Conservation (phyloP, 2,797 vertebrate species). For the Austrolebias charrua region DNA sequence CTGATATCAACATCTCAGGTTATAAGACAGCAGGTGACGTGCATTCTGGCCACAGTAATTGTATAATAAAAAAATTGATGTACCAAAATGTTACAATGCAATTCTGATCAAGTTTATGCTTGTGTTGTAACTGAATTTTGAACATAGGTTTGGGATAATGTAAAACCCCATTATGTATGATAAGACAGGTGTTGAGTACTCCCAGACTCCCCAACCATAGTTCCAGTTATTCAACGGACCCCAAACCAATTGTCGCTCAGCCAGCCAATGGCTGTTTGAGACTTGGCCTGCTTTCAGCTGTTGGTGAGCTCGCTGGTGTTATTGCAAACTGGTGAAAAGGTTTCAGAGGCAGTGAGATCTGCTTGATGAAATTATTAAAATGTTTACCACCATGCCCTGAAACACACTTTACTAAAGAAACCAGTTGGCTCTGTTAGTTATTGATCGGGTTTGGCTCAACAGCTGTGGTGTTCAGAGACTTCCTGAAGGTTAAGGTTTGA, state of each 20-base stretch:
- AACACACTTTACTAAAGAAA: slow-evolving; percentile 15
- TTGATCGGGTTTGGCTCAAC: slow-evolving; percentile 29
- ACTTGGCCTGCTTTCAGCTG: background rate
- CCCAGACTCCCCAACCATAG: slow-evolving; percentile 27
- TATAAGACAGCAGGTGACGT: too few relatives aligned
- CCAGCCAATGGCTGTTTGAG: slow-evolving; percentile 9
- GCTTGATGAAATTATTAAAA: slow-evolving; percentile 13
- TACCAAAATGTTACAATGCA: background rate
- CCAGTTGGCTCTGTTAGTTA: slow-evolving; percentile 40
- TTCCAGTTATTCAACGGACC: slow-evolving; percentile 38
- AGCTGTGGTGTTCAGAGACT: slow-evolving; percentile 28
- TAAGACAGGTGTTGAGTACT: slow-evolving; percentile 16
- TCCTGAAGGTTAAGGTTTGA: slow-evolving; percentile 40
- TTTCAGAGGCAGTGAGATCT: background rate
- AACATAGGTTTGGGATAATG: background rate
- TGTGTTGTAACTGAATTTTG: slow-evolving; percentile 10
- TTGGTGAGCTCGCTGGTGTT: slow-evolving; percentile 12
- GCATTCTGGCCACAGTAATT: too few relatives aligned
- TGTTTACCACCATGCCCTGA: slow-evolving; percentile 11
- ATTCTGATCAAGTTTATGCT: slow-evolving; percentile 8
- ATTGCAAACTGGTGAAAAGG: slow-evolving; percentile 13
- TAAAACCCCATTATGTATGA: slow-evolving; percentile 2
- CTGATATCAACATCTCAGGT: too few relatives aligned
- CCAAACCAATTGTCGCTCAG: slow-evolving; percentile 38
- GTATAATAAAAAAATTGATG: too few relatives aligned